A percentile compares a stretch with the other conserved stretches of the same genome.
These are phyloP conservation scores for Columba livia DNA, from an alignment of 2,113 vertebrate species.

Conservation along the genomic window DNA sequence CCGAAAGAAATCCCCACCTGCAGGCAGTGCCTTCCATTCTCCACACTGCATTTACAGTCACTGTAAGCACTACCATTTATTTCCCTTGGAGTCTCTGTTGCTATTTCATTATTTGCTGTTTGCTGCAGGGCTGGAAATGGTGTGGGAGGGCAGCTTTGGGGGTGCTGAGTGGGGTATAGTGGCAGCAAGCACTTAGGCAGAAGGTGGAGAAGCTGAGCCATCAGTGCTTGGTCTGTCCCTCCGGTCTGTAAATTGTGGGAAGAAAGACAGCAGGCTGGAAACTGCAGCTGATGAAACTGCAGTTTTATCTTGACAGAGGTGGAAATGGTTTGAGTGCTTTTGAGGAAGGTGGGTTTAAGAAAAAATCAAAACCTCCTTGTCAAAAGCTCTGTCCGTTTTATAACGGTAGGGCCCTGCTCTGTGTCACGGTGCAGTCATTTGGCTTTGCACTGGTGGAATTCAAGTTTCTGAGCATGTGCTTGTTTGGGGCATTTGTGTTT, in stretches of 20 bases:
- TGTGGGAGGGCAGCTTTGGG: neutral
- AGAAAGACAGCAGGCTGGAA: neutral
- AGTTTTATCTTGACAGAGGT: neutral
- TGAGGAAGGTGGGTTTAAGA: neutral
- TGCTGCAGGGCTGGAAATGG: neutral
- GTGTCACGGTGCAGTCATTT: accelerated
- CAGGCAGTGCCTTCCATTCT: accelerated
- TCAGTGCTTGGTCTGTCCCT: accelerated
- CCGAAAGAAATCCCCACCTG: neutral
- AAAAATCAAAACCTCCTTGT: neutral
- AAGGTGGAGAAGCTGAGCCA: accelerated
- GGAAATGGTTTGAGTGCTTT: neutral
- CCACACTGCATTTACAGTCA: accelerated
- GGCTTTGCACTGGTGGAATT: neutral
- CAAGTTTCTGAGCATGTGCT: neutral
- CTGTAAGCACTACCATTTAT: neutral
- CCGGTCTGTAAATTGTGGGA: accelerated
- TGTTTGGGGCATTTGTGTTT: too few relatives aligned
- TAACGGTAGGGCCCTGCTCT: accelerated
- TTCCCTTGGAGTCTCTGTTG: neutral
- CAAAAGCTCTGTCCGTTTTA: neutral
- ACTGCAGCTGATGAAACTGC: neutral
- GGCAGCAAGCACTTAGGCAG: neutral
- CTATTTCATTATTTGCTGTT: neutral
- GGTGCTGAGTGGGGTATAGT: accelerated